Evolutionary conservation across 2,113 vertebrate genomes (phyloP).

Genomic region (Limnothrissa miodon): DNA sequence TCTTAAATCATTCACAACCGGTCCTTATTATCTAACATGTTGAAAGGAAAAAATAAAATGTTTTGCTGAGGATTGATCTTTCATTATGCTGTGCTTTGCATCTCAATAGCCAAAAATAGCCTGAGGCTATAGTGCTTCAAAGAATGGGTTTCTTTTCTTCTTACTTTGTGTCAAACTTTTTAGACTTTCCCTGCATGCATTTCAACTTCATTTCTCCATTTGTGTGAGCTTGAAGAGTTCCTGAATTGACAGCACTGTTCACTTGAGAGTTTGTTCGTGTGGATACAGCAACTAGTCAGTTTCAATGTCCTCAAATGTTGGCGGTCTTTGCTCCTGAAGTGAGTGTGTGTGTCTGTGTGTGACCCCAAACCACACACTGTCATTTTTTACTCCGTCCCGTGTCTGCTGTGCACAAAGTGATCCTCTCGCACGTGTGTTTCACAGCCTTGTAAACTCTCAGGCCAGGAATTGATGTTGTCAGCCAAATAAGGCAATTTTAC

Average conservation of each 20-base stretch:
- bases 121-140: neutral
- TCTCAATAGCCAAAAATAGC: neutral
- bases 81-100: neutral
- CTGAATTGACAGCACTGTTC: neutral
- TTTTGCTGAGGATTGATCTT: constrained; percentile 1
- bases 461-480: constrained; percentile 47
- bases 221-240: neutral
- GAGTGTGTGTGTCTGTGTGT: neutral
- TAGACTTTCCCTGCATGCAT: neutral
- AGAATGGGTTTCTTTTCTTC: neutral
- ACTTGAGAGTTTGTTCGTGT: neutral
- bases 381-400: constrained; percentile 14
- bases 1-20: neutral
- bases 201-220: neutral
- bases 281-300: neutral
- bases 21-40: neutral
- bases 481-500: constrained; percentile 51
- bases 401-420: constrained; percentile 11
- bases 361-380: neutral
- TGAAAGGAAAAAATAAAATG: neutral
- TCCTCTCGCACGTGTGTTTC: constrained; percentile 46
- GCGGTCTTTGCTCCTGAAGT: neutral
- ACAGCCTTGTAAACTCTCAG: constrained; percentile 41
- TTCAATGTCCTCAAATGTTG: neutral
- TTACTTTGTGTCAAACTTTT: neutral